Percentiles rank a stretch among this genome's conserved stretches.
Conservation (phyloP, 2,113 vertebrate species). For the Porphyrio hochstetteri region DNA sequence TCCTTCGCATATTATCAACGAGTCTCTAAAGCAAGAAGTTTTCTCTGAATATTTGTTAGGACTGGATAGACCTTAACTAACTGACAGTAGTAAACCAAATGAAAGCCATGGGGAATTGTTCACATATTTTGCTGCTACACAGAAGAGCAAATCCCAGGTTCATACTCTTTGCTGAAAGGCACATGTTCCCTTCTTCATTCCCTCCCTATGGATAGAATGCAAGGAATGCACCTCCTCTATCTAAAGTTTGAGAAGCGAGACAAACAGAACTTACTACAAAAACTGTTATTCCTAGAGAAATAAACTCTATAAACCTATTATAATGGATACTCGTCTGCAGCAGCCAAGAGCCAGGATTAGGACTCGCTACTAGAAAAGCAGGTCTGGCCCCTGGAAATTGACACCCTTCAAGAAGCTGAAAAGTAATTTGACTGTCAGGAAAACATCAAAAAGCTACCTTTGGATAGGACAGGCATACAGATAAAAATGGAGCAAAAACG, state of each 20-base stretch:
- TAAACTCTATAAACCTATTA: background rate
- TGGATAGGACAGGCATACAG: background rate
- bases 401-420: background rate
- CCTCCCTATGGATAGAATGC: background rate
- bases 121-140: background rate
- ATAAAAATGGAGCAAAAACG: background rate
- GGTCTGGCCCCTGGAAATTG: background rate
- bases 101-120: background rate
- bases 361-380: background rate
- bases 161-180: background rate
- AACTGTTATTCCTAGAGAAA: background rate
- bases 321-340: background rate
- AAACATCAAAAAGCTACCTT: background rate
- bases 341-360: background rate
- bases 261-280: background rate
- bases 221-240: constrained; percentile 5
- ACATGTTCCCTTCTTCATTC: background rate
- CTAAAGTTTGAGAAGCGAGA: background rate
- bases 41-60: background rate
- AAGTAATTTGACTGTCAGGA: background rate
- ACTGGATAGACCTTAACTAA: background rate
- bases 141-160: background rate
- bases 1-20: background rate
- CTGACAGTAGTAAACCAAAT: background rate
- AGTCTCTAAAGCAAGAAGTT: background rate